Conservation (phyloP, 2,113 vertebrate genomes). For the Cyrtonyx montezumae region DNA sequence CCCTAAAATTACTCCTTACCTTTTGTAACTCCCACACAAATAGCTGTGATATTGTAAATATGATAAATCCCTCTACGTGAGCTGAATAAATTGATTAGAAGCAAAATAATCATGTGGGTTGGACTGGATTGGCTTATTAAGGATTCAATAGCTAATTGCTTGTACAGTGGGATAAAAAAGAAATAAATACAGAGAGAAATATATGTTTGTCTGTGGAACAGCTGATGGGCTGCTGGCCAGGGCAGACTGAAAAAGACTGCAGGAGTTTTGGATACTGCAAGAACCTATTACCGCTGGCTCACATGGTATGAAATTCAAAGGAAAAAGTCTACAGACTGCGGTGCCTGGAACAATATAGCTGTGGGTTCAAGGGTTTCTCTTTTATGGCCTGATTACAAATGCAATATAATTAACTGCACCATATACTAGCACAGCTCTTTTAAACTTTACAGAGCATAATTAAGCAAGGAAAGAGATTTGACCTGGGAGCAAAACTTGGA, state of each 20-base stretch:
- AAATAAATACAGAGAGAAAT: slow-evolving; percentile 38
- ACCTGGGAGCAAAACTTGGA: not conserved
- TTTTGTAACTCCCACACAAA: slow-evolving; percentile 61
- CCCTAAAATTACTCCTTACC: slow-evolving; percentile 51
- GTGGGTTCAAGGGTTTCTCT: slow-evolving; percentile 33
- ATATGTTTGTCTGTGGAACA: not conserved
- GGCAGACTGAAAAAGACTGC: not conserved
- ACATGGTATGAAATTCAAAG: slow-evolving; percentile 12
- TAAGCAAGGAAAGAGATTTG: not conserved
- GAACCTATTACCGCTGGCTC: slow-evolving; percentile 18
- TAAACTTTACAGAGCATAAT: not conserved
- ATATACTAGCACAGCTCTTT: not conserved
- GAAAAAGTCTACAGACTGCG: not conserved
- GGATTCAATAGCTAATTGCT: slow-evolving; percentile 70
- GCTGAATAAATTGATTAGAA: slow-evolving; percentile 74
- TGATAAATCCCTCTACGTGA: slow-evolving; percentile 63
- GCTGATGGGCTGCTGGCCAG: slow-evolving; percentile 9
- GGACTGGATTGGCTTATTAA: slow-evolving; percentile 68
- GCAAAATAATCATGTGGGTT: slow-evolving; percentile 70
- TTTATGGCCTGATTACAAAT: slow-evolving; percentile 28
- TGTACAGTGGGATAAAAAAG: slow-evolving; percentile 41
- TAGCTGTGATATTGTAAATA: slow-evolving; percentile 76
- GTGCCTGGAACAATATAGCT: slow-evolving; percentile 1
- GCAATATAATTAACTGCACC: slow-evolving; percentile 2
- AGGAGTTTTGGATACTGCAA: slow-evolving; percentile 36